Percentiles rank a stretch among this genome's conserved stretches.
Conservation (phyloP, 2,797 vertebrate genomes). For the Melanitta fusca region DNA sequence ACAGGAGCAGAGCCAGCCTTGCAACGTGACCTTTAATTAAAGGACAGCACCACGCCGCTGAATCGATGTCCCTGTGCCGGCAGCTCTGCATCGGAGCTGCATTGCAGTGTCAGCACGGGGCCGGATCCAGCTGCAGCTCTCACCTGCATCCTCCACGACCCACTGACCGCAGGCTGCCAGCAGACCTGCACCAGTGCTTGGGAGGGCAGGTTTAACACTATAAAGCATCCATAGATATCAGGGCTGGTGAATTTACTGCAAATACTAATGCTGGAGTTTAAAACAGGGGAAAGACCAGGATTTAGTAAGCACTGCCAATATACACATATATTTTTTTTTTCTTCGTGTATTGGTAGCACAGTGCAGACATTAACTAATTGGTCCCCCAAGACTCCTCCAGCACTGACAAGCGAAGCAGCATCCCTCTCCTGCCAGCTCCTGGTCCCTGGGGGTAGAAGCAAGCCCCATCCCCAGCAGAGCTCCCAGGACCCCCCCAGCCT, state of each 20-base stretch:
- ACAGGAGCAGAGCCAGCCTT: not conserved
- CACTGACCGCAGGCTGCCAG: not conserved
- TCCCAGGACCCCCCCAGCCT: not conserved
- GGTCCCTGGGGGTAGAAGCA: not conserved
- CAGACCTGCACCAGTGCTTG: accelerated
- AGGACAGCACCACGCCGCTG: constrained; percentile 40
- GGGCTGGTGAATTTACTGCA: not conserved
- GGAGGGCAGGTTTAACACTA: not conserved
- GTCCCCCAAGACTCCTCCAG: not conserved
- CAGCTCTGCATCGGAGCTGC: constrained; percentile 71
- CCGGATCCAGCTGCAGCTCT: not conserved
- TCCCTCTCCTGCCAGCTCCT: not conserved
- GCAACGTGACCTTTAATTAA: constrained; percentile 61
- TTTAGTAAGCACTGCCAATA: not conserved
- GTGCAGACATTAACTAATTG: not conserved
- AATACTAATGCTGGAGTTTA: not conserved
- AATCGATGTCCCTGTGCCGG: constrained; percentile 46
- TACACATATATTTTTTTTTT: not conserved
- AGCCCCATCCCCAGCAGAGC: not conserved
- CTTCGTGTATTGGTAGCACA: not conserved
- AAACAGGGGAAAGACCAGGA: accelerated
- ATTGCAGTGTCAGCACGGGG: constrained; percentile 69
- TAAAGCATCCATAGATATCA: not conserved
- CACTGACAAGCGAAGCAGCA: not conserved
- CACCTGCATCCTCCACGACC: not conserved